phyloP scores from a whole-genome alignment of 1,140 invertebrate species.

The Megathymus violae region DNA sequence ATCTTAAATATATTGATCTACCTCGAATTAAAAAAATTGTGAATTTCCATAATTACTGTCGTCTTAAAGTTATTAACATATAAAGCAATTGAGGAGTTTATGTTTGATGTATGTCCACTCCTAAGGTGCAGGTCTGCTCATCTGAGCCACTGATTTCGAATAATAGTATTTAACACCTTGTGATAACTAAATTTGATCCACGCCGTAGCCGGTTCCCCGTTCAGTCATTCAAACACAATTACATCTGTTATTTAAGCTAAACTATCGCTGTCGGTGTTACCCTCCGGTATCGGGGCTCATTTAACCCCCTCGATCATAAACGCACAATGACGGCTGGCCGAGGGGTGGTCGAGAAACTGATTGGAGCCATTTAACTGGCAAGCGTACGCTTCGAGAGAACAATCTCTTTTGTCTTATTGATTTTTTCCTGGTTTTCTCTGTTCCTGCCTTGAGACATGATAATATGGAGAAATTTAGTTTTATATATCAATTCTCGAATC shows the following conservation, averaged over 20 bases:
- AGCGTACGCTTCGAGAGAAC: slow-evolving; percentile 41
- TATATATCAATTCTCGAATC: too few species aligned
- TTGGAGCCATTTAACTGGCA: slow-evolving; percentile 57
- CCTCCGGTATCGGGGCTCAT: slow-evolving; percentile 56
- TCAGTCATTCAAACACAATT: slow-evolving; percentile 74
- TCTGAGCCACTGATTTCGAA: too few species aligned
- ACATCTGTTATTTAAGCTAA: slow-evolving; percentile 77
- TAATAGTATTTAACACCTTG: neutral
- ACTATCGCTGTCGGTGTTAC: slow-evolving; percentile 55
- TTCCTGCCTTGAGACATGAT: too few species aligned
- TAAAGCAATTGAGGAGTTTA: too few species aligned
- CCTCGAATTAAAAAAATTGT: too few species aligned
- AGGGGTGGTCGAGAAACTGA: slow-evolving; percentile 53
- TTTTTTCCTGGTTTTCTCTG: slow-evolving; percentile 38
- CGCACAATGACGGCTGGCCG: slow-evolving; percentile 55
- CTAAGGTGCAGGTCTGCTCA: too few species aligned
- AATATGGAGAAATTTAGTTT: too few species aligned
- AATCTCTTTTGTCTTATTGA: slow-evolving; percentile 14
- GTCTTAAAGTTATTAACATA: too few species aligned
- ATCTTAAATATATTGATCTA: too few species aligned
- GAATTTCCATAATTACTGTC: too few species aligned
- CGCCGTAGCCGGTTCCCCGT: slow-evolving; percentile 33
- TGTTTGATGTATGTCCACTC: too few species aligned
- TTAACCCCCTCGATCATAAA: slow-evolving; percentile 64
- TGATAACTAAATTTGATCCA: slow-evolving; percentile 45